Base-by-base conservation (phyloP, 2,797 vertebrate species). In the Schizopygopsis pylzovi region DNA sequence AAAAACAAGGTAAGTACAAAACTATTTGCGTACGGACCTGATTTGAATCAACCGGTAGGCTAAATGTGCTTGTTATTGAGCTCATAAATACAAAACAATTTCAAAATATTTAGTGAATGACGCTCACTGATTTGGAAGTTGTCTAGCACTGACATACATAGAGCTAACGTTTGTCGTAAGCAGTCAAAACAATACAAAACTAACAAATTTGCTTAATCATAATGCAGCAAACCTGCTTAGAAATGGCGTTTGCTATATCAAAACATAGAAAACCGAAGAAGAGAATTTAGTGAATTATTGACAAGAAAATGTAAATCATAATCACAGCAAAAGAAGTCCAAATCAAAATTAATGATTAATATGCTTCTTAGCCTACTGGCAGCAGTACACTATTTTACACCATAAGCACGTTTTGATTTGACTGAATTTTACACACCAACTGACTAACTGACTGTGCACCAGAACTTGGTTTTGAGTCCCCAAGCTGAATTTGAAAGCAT, bases 401-500 rank as follows among this genome's bases (percentile, higher is more conserved):
- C 77, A 79, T 39, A 61, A 28, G 16, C 41, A 78, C 4, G 13
- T 59, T 12, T 41, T 41, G 37, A 78, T 59, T 41, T 9, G 37
- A 59, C 20, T 9, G 22, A 20, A 39, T 77, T 79, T 79, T 61
- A 25, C 54, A 78, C 33, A 41, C 33, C 37, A 37, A 43, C 22
- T 43, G 15, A n/a, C 25, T 28, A 28, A 28, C 25, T 28, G 25
- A 78, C 22, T 61, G 54, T 2, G 7, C 15, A 39, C 54, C n/a
- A 79, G 54, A 43, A 43, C 54, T 61, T 25, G 54, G 33, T 77
- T 77, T 52, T n/a, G 41, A 73, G 25, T 63, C 59, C 8, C 13
- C 13, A 20, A 15, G 82, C 61, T 28, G 45, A 83, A 75, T 76
- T 20, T 83, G 18, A 83, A 75, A 65, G 81, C 81, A 39, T 82